Percentiles rank a stretch among this genome's conserved stretches.
These are phyloP conservation scores for Sebastes minor DNA, from an alignment of 2,797 vertebrate genomes.

Conservation along the genomic window DNA sequence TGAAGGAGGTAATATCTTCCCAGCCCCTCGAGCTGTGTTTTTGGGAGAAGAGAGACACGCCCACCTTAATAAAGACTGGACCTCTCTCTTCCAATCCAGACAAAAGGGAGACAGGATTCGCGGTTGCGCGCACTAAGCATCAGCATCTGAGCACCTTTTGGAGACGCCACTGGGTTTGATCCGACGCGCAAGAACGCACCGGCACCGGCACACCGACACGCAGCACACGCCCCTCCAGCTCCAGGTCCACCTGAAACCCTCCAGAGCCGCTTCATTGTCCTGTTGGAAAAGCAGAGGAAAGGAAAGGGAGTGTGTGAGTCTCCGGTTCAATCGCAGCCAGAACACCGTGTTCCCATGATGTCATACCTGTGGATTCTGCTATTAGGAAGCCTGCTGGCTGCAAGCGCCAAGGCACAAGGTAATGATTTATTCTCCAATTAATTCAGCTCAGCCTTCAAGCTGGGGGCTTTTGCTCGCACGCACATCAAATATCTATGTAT, in stretches of 20 bases:
- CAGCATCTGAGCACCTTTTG: conserved; percentile 50
- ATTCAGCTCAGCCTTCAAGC: not conserved
- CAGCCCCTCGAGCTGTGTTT: conserved; percentile 9
- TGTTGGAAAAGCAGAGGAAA: conserved; percentile 17
- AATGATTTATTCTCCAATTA: conserved; percentile 38
- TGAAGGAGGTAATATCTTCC: not conserved
- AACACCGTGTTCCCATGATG: conserved; percentile 79
- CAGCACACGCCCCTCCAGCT: conserved; percentile 35
- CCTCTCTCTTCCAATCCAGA: conserved; percentile 72
- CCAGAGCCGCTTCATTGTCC: conserved; percentile 24
- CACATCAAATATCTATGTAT: not conserved
- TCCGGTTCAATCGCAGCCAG: conserved; percentile 54
- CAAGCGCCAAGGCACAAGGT: conserved; percentile 76
- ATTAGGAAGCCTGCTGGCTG: conserved; percentile 76
- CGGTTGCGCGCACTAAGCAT: conserved; percentile 53
- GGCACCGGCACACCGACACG: conserved; percentile 28
- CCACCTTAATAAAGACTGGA: conserved; percentile 70
- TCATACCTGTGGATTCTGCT: conserved; percentile 85
- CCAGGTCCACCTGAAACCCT: conserved; percentile 45
- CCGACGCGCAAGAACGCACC: conserved; percentile 54
- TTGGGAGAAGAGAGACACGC: conserved; percentile 58
- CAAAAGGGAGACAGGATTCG: conserved; percentile 61
- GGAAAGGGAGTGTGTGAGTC: conserved; percentile 10
- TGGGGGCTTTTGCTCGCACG: not conserved
- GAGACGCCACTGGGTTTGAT: conserved; percentile 32